A percentile compares a stretch with the other conserved stretches of the same genome.
These are phyloP conservation scores for Bos taurus DNA, from an alignment of 2,113 vertebrate genomes.

Conservation along the genomic window ARS-UCD2.0 NC_037337.1:16968501-16969000, in stretches of 20 bases:
- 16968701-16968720: slow-evolving; percentile 2
- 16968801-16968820: slow-evolving; percentile 57
- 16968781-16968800: background rate
- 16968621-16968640: background rate
- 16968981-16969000: background rate
- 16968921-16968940: background rate
- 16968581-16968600: slow-evolving; percentile 32
- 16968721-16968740: background rate
- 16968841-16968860: slow-evolving; percentile 5
- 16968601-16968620: background rate
- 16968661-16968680: slow-evolving; percentile 40
- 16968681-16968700: background rate
- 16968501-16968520: slow-evolving; percentile 88
- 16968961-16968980: background rate
- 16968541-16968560: slow-evolving; percentile 99
- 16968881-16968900: slow-evolving; percentile 58
- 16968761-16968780: background rate
- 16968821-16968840: slow-evolving; percentile 34
- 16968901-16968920: slow-evolving; percentile 24
- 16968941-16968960: background rate
- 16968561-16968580: slow-evolving; percentile 75
- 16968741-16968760: background rate
- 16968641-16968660: slow-evolving; percentile 3
- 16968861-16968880: slow-evolving; percentile 60
- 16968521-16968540: slow-evolving; percentile 99